These are phyloP conservation scores for Scrobipalpa atriplicella DNA, from an alignment of 2,888 invertebrate species.

Conservation along the genomic window DNA sequence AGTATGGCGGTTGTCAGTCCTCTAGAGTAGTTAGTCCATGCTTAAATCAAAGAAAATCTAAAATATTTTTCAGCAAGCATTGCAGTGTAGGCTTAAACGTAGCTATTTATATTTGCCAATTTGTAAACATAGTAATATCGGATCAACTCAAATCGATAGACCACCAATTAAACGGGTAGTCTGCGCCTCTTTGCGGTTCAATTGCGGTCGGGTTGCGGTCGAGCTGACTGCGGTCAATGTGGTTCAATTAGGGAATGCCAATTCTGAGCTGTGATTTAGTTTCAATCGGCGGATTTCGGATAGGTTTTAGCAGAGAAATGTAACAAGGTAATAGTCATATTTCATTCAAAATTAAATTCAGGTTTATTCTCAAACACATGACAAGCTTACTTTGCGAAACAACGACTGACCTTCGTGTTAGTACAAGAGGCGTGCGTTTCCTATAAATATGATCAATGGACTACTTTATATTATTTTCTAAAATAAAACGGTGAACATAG, in stretches of 20 bases:
- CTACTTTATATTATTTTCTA: too few relatives aligned
- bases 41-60: too few relatives aligned
- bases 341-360: too few relatives aligned
- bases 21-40: too few relatives aligned
- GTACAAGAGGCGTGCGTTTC: too few relatives aligned
- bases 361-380: too few relatives aligned
- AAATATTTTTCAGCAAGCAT: too few relatives aligned
- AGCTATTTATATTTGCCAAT: neutral
- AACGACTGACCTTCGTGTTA: too few relatives aligned
- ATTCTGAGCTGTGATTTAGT: slow-evolving; percentile 8
- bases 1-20: too few relatives aligned
- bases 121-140: neutral
- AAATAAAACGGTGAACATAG: too few relatives aligned
- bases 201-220: slow-evolving; percentile 7
- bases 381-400: too few relatives aligned
- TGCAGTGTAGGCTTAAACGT: neutral
- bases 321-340: neutral
- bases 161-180: slow-evolving; percentile 19
- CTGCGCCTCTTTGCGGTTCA: slow-evolving; percentile 19
- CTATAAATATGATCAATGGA: too few relatives aligned
- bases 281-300: neutral
- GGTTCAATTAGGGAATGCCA: slow-evolving; percentile 20
- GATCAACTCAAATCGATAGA: slow-evolving; percentile 7
- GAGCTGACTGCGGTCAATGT: neutral
- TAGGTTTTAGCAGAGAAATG: neutral